Evolutionary conservation across 2,888 invertebrate species (phyloP).

Genomic region (Amiota mariae): DNA sequence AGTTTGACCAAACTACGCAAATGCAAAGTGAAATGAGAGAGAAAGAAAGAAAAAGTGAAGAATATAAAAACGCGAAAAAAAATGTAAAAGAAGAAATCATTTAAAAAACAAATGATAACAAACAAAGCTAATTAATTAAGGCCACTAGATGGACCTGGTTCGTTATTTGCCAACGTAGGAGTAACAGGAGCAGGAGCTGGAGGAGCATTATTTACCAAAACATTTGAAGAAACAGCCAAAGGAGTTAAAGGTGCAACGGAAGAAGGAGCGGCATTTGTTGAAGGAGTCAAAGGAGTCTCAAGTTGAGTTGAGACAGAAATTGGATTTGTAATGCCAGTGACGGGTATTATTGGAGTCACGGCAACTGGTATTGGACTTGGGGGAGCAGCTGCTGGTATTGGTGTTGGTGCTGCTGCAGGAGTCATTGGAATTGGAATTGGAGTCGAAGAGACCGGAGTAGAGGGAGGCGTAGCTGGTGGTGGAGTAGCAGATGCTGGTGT

Average conservation of each 20-base stretch:
- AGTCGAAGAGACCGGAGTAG: background rate
- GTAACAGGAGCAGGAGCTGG: no score
- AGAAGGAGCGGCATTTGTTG: no score
- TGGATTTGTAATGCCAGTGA: no score
- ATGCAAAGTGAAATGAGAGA: background rate
- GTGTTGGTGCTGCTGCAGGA: background rate
- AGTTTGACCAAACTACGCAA: background rate
- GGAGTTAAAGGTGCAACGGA: no score
- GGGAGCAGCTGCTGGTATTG: background rate
- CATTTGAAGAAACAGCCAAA: no score
- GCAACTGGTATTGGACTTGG: background rate
- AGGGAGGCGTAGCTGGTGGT: slow-evolving; percentile 30
- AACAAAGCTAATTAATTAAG: background rate
- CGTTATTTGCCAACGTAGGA: background rate
- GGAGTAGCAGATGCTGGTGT: slow-evolving; percentile 6
- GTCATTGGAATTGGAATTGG: background rate
- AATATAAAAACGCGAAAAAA: background rate
- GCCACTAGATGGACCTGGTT: background rate
- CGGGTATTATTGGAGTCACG: background rate
- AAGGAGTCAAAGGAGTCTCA: no score
- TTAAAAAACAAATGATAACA: background rate
- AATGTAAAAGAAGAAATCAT: background rate
- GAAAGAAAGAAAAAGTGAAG: slow-evolving; percentile 1
- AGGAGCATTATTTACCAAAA: no score
- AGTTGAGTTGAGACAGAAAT: no score